Evolutionary conservation across 2,797 vertebrate genomes (phyloP).

Genomic region (Coregonus sp.): DNA sequence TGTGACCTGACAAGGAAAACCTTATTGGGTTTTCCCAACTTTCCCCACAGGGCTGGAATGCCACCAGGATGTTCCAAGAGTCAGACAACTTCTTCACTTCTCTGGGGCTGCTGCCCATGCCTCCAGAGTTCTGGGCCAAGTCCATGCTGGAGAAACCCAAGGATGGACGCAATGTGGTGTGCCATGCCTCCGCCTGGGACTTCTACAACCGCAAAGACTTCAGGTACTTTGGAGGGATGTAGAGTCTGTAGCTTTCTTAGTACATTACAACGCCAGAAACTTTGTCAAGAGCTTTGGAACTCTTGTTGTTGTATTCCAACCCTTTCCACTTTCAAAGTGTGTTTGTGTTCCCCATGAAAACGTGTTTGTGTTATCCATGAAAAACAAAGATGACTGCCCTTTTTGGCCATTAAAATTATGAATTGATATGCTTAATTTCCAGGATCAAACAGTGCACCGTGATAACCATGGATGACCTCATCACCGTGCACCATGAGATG

Average conservation of each 20-base stretch:
- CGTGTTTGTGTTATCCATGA: background rate
- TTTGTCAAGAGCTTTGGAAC: no score
- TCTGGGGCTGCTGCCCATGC: constrained; percentile 86
- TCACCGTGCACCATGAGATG: constrained; percentile 97
- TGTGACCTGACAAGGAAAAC: background rate
- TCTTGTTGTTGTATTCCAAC: no score
- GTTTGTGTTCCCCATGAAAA: background rate
- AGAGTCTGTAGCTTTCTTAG: background rate
- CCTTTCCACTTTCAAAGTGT: background rate
- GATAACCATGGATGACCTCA: constrained; percentile 95
- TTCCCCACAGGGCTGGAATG: constrained; percentile 82
- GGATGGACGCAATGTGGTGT: constrained; percentile 86
- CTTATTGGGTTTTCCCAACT: background rate
- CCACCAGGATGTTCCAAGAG: constrained; percentile 88
- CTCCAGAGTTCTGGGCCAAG: constrained; percentile 84
- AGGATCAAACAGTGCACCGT: constrained; percentile 98
- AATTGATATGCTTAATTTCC: constrained; percentile 16
- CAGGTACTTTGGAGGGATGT: background rate
- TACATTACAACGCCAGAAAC: background rate
- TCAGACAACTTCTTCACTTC: constrained; percentile 89
- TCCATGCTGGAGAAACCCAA: constrained; percentile 88
- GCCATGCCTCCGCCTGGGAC: constrained; percentile 94
- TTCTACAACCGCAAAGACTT: constrained; percentile 91
- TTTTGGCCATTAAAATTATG: background rate
- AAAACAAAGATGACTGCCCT: constrained; percentile 3